Evolutionary conservation across 2,797 vertebrate species (phyloP).

Genomic region (Euphonia xanthogaster): DNA sequence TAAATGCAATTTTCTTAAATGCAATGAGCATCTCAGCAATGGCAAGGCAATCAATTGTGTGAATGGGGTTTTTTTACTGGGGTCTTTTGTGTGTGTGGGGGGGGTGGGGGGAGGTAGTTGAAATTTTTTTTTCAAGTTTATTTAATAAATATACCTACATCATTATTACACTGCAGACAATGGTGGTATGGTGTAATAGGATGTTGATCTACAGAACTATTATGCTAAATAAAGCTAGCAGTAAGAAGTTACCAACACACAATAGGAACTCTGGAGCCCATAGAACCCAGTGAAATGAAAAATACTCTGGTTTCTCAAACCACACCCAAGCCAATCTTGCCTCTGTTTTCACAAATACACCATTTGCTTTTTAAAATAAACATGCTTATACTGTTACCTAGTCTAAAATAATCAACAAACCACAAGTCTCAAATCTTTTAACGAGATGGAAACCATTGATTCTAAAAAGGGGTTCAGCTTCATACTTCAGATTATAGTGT

Average conservation of each 20-base stretch:
- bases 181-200: background rate
- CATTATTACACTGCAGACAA: background rate
- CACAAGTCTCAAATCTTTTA: background rate
- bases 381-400: background rate
- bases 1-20: background rate
- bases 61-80: background rate
- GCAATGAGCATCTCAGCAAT: background rate
- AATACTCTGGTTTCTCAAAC: background rate
- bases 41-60: background rate
- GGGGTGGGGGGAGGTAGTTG: no score
- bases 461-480: background rate
- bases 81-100: background rate
- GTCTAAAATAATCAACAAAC: background rate
- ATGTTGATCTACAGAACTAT: background rate
- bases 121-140: rapidly evolving
- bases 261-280: background rate
- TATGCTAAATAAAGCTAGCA: background rate
- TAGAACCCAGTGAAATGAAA: background rate
- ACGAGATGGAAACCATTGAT: background rate
- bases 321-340: background rate
- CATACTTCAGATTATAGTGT: background rate
- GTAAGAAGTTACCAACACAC: background rate
- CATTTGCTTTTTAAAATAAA: background rate
- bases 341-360: background rate
- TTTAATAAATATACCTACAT: background rate